Evolutionary conservation across 2,797 vertebrate species (phyloP).

Genomic region (Cichlasoma orientale): DNA sequence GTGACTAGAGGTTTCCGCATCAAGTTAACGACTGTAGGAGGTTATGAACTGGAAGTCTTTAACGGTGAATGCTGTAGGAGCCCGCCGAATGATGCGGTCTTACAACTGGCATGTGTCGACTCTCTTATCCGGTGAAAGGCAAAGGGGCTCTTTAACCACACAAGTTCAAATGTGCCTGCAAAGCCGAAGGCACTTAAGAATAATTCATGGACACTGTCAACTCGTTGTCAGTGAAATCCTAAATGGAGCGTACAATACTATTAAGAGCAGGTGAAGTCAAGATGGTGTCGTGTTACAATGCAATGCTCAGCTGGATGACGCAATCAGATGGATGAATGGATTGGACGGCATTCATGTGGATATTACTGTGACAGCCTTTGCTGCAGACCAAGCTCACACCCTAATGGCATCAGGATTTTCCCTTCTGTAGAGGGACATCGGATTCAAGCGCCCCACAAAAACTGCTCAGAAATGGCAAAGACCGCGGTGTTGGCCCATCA

Average conservation of each 20-base stretch:
- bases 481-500: neutral
- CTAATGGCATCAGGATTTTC: neutral
- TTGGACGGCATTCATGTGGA: neutral
- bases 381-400: neutral
- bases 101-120: neutral
- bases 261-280: neutral
- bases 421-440: neutral
- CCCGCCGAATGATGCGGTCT: neutral
- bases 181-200: neutral
- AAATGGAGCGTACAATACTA: neutral
- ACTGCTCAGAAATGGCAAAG: neutral
- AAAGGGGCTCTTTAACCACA: conserved; percentile 7
- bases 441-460: neutral
- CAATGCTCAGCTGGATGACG: neutral
- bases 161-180: neutral
- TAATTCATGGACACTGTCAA: neutral
- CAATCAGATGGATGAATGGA: neutral
- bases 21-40: conserved; percentile 38
- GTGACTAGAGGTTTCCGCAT: conserved; percentile 53
- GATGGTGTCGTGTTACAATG: neutral
- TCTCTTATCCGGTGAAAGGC: neutral
- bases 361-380: neutral
- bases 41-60: conserved; percentile 53
- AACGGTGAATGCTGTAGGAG: neutral
- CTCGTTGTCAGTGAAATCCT: neutral